Conservation (phyloP, 2,113 vertebrate genomes). For the Atractosteus spatula region DNA sequence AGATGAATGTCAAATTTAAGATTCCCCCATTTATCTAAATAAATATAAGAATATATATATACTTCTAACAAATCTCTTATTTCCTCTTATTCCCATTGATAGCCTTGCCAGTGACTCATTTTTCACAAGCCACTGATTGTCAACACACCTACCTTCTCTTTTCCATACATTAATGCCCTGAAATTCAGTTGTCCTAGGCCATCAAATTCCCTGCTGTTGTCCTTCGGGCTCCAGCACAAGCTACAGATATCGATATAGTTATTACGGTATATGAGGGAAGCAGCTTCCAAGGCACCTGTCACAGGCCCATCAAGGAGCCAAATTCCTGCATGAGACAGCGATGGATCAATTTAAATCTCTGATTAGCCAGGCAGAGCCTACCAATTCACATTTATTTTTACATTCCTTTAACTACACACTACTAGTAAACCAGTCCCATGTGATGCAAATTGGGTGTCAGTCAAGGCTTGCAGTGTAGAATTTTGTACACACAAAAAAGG, state of each 20-base stretch:
- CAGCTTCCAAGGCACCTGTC: constrained; percentile 34
- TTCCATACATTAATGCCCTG: constrained; percentile 31
- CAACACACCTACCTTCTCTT: constrained; percentile 23
- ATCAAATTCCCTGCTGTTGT: constrained; percentile 34
- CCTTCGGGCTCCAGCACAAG: constrained; percentile 21
- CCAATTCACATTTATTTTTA: constrained; percentile 31
- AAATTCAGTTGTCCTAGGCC: constrained; percentile 27
- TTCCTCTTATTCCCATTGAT: neutral
- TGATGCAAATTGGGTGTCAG: constrained; percentile 70
- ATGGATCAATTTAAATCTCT: constrained; percentile 59
- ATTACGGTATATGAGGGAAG: constrained; percentile 14
- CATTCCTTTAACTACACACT: constrained; percentile 37
- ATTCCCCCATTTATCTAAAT: too few relatives aligned
- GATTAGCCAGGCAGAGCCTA: constrained; percentile 49
- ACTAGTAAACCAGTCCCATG: constrained; percentile 38
- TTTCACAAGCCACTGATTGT: too few relatives aligned
- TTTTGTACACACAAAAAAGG: constrained; percentile 57
- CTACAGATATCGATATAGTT: constrained; percentile 41
- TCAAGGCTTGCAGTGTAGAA: constrained; percentile 39
- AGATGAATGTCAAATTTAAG: too few relatives aligned
- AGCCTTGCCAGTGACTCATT: neutral
- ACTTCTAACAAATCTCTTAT: neutral
- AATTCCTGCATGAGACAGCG: constrained; percentile 30
- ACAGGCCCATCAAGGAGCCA: constrained; percentile 25
- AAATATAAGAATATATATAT: too few relatives aligned